A percentile compares a stretch with the other conserved stretches of the same genome.
These are phyloP conservation scores for Actinernus sp. DNA, from an alignment of 92 coral and sea anemone genomes.

Conservation along the genomic window DNA sequence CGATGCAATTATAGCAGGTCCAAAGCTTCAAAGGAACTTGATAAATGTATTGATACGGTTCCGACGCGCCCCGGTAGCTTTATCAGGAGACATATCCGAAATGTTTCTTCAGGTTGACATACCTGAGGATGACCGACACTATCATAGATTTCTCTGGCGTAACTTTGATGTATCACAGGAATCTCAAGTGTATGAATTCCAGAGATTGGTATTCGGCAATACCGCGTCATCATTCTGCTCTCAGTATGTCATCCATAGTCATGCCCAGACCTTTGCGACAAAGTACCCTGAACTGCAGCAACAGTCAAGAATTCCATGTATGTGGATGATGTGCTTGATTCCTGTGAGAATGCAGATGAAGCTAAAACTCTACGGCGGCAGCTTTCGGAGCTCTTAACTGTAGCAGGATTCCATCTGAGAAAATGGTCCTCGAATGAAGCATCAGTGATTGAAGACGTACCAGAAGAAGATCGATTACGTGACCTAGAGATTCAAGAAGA, in stretches of 20 bases:
- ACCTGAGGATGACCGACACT: constrained; percentile 24
- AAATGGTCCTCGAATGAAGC: constrained; percentile 45
- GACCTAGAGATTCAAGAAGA: background rate
- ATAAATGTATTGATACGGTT: constrained; percentile 29
- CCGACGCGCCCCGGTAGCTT: constrained; percentile 31
- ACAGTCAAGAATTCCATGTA: no score
- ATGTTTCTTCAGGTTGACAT: constrained; percentile 59
- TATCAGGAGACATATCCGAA: constrained; percentile 40
- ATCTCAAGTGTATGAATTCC: background rate
- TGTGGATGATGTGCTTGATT: constrained; percentile 52
- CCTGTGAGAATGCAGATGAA: constrained; percentile 36
- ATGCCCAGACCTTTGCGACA: constrained; percentile 8
- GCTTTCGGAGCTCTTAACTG: constrained; percentile 13
- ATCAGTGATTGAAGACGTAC: constrained; percentile 19
- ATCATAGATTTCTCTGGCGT: constrained; percentile 10
- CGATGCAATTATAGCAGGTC: constrained; percentile 34
- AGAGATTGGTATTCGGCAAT: constrained; percentile 4
- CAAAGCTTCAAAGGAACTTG: constrained; percentile 43
- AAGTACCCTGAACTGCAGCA: no score
- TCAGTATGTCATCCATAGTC: constrained; percentile 2
- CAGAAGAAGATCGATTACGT: constrained; percentile 5
- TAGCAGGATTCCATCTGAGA: constrained; percentile 27
- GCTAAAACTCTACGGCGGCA: constrained; percentile 29
- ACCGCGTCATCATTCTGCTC: background rate
- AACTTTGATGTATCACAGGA: constrained; percentile 6